These are phyloP conservation scores for Rhodeus uyekii DNA, from an alignment of 2,797 vertebrate species.

Conservation along the genomic window DNA sequence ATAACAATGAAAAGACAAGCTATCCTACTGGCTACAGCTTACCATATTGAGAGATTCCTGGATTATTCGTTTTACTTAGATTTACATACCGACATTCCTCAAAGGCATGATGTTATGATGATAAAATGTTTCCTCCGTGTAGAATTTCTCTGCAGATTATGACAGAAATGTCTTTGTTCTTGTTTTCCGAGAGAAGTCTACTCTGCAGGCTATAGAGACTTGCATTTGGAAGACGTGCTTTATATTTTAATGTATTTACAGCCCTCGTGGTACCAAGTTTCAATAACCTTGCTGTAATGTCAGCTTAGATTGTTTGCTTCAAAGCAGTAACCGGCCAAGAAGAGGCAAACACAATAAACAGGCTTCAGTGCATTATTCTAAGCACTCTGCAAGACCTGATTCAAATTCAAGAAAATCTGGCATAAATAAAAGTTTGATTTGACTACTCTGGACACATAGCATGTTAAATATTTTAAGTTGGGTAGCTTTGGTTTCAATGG, in stretches of 20 bases:
- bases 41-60: not conserved
- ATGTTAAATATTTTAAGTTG: not conserved
- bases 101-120: conserved; percentile 8
- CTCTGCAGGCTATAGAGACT: conserved; percentile 15
- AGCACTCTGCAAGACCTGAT: conserved; percentile 20
- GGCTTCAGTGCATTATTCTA: not conserved
- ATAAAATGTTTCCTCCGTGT: conserved; percentile 13
- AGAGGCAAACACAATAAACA: conserved; percentile 41
- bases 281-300: conserved; percentile 43
- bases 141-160: conserved; percentile 19
- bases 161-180: conserved; percentile 3
- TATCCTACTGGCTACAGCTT: not conserved
- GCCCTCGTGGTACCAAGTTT: conserved; percentile 22
- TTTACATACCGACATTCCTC: not conserved
- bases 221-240: conserved; percentile 11
- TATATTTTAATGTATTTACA: conserved; percentile 28
- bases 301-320: conserved; percentile 42
- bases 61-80: not conserved
- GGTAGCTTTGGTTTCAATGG: not conserved
- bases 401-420: not conserved
- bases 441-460: not conserved
- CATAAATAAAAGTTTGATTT: conserved; percentile 13
- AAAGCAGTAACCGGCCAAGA: conserved; percentile 22
- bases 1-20: not conserved
- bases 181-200: conserved; percentile 10